Conservation (phyloP, 2,888 invertebrate species). For the Xestoiulus laeticollis region DNA sequence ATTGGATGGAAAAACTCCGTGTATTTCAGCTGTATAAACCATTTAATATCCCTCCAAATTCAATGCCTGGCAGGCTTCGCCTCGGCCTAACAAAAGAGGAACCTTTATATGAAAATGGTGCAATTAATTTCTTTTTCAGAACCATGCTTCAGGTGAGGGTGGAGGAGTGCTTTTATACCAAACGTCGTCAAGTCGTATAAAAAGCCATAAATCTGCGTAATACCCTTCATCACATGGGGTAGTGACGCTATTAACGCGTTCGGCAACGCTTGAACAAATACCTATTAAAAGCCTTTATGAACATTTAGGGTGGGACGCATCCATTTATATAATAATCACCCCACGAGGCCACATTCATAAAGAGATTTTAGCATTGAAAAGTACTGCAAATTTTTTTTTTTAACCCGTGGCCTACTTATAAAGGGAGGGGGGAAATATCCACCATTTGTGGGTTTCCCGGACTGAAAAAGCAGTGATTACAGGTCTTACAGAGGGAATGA, state of each 20-base stretch:
- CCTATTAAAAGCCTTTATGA: slow-evolving; percentile 14
- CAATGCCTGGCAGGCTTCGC: not conserved
- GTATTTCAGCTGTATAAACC: not conserved
- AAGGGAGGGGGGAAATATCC: not conserved
- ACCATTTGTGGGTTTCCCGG: not conserved
- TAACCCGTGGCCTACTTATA: not conserved
- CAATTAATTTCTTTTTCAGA: not conserved
- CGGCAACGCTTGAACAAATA: slow-evolving; percentile 31
- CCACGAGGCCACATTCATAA: slow-evolving; percentile 1
- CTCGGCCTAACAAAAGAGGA: not conserved
- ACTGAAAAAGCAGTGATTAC: not conserved
- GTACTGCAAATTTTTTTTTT: not conserved
- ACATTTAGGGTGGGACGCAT: slow-evolving; percentile 27
- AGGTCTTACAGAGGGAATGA: not conserved
- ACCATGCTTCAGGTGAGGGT: slow-evolving; percentile 2
- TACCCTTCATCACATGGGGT: not conserved
- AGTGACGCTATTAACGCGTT: not conserved
- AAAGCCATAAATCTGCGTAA: slow-evolving; percentile 29
- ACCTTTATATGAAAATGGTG: not conserved
- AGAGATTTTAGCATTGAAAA: not conserved
- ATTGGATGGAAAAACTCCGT: not conserved
- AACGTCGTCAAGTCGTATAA: slow-evolving; percentile 4
- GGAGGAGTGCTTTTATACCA: slow-evolving; percentile 5
- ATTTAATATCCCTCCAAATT: not conserved
- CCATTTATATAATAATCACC: slow-evolving; percentile 17